Evolutionary conservation across 2,797 vertebrate species (phyloP), one percentile per base, ranked within the genome.

Genomic region (Denticeps clupeoides): DNA sequence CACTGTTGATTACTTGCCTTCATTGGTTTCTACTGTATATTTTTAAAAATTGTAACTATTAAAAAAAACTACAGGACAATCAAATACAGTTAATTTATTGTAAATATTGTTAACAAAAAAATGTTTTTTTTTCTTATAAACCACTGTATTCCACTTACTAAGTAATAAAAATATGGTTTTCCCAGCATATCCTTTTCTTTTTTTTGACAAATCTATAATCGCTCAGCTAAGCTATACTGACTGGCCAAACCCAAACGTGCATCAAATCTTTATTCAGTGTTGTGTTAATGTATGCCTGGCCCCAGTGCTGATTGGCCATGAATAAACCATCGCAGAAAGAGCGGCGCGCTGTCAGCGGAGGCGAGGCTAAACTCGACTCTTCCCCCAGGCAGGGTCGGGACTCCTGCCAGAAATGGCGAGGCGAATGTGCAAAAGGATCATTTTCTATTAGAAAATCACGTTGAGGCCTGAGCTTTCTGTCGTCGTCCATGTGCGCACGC

Each of bases 101-200:
- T 72, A 67, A 74, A 77, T 76, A 79, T 64, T 91, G 88, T 92
- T 90, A 86, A 94, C 93, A 91, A 78, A 71, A 77, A 65, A 81
- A 74, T 87, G 83, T 63, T 5, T 44, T 33, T 51, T 37, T 82
- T 86, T 65, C 68, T 62, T 77, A 70, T 61, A 64, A n/a, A n/a
- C n/a, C 50, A 65, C 63, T 65, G 44, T 74, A 59, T 73, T 62
- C 59, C 64, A 68, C 58, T 67, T 70, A 45, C 59, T 58, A 60
- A 56, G 58, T 62, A 78, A 75, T 73, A 77, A 77, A 78, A 68
- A 67, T 42, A 46, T 26, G 25, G 11, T 23, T n/a, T n/a, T n/a
- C n/a, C 51, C 47, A 55, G 31, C 29, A 21, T 7, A 33, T 11
- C 50, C 24, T 69, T 62, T 69, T 48, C 23, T 43, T 9, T 71